These are phyloP conservation scores for Picathartes gymnocephalus DNA, from an alignment of 2,113 vertebrate species.

Conservation along the genomic window DNA sequence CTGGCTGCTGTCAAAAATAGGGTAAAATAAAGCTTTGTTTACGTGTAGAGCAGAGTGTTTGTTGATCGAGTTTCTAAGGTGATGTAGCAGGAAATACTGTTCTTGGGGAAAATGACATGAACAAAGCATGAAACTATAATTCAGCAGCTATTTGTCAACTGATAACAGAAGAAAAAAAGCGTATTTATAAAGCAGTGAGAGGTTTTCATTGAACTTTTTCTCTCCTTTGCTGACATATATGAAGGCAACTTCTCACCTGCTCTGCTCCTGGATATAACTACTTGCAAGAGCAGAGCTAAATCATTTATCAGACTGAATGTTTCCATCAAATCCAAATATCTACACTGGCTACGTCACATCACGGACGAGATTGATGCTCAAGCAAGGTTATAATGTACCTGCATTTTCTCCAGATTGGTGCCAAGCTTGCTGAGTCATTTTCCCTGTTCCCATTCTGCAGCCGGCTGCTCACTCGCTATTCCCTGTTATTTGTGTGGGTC, in stretches of 20 bases:
- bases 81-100: slow-evolving; percentile 56
- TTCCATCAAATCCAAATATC: background rate
- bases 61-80: slow-evolving; percentile 62
- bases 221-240: background rate
- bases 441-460: slow-evolving; percentile 39
- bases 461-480: background rate
- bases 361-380: background rate
- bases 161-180: background rate
- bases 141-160: slow-evolving; percentile 22
- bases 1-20: slow-evolving; percentile 27
- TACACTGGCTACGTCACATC: background rate
- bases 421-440: slow-evolving; percentile 67
- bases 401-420: slow-evolving; percentile 34
- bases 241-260: background rate
- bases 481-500: slow-evolving; percentile 52
- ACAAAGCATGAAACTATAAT: slow-evolving; percentile 30
- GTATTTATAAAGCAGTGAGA: background rate
- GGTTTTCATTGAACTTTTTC: slow-evolving; percentile 11
- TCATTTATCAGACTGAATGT: background rate
- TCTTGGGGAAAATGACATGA: slow-evolving; percentile 27
- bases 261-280: background rate
- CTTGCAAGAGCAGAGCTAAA: background rate
- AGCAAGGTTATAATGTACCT: slow-evolving; percentile 48
- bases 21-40: slow-evolving; percentile 57
- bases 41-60: slow-evolving; percentile 9